phyloP scores from a whole-genome alignment of 2,888 invertebrate species.

The Phalera bucephala region DNA sequence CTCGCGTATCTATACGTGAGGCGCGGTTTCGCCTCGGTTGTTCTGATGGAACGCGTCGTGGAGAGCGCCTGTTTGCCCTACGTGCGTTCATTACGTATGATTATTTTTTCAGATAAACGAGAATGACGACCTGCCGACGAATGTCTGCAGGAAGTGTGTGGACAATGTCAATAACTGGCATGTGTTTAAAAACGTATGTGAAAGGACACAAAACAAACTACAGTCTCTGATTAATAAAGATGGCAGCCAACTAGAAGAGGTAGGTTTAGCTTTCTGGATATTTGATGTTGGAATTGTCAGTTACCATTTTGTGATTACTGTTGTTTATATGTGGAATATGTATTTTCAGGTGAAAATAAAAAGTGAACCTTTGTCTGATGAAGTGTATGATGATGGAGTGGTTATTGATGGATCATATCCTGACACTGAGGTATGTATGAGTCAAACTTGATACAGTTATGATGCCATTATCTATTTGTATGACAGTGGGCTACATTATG shows the following conservation, averaged over 20 bases:
- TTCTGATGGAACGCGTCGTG: constrained; percentile 72
- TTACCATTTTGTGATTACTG: constrained; percentile 29
- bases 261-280: constrained; percentile 57
- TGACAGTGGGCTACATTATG: constrained; percentile 6
- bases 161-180: constrained; percentile 87
- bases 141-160: constrained; percentile 85
- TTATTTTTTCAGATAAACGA: constrained; percentile 84
- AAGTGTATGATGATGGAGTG: constrained; percentile 79
- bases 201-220: constrained; percentile 85
- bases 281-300: constrained; percentile 62
- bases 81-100: constrained; percentile 70
- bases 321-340: constrained; percentile 20
- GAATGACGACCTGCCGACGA: constrained; percentile 85
- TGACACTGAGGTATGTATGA: constrained; percentile 68
- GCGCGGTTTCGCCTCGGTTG: constrained; percentile 73
- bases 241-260: constrained; percentile 80
- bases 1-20: constrained; percentile 72
- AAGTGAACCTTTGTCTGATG: constrained; percentile 82
- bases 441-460: constrained; percentile 15
- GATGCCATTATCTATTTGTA: constrained; percentile 13
- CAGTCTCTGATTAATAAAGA: constrained; percentile 81
- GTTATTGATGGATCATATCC: constrained; percentile 76
- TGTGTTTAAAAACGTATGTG: constrained; percentile 85
- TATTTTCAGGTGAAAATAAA: constrained; percentile 60
- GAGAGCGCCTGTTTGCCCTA: constrained; percentile 64